A percentile compares a stretch with the other conserved stretches of the same genome.
Evolutionary conservation across 2,888 invertebrate genomes (phyloP).

Genomic region (Euzophera pinguis): DNA sequence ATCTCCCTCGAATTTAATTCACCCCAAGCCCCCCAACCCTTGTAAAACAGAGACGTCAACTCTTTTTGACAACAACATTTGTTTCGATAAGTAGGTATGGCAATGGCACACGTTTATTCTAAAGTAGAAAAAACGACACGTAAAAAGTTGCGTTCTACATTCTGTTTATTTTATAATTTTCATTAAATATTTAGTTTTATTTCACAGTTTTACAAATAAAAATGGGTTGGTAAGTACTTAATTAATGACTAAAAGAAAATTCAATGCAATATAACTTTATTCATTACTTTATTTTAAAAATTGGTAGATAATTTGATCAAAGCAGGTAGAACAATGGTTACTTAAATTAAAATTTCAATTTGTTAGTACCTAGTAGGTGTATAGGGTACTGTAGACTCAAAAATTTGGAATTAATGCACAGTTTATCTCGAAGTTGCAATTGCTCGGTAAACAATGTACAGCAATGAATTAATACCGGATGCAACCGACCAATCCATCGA

Average conservation of each 20-base stretch:
- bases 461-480: slow-evolving; percentile 14
- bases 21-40: slow-evolving; percentile 2
- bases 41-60: neutral
- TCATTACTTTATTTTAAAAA: too few species aligned
- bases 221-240: too few species aligned
- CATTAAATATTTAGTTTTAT: too few species aligned
- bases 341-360: too few species aligned
- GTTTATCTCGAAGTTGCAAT: neutral
- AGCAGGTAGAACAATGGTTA: too few species aligned
- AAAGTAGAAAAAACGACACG: neutral
- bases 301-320: too few species aligned
- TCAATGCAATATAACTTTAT: too few species aligned
- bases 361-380: too few species aligned
- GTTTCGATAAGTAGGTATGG: neutral
- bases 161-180: too few species aligned
- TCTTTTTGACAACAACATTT: neutral
- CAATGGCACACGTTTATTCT: neutral
- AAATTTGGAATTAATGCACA: neutral
- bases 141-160: neutral
- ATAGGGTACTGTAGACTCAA: too few species aligned
- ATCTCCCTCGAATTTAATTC: slow-evolving; percentile 7
- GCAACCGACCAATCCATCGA: slow-evolving; percentile 10
- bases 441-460: slow-evolving; percentile 17
- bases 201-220: too few species aligned
- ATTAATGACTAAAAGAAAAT: too few species aligned